phyloP scores from a whole-genome alignment of 2,113 vertebrate species.

The Lepisosteus oculatus region DNA sequence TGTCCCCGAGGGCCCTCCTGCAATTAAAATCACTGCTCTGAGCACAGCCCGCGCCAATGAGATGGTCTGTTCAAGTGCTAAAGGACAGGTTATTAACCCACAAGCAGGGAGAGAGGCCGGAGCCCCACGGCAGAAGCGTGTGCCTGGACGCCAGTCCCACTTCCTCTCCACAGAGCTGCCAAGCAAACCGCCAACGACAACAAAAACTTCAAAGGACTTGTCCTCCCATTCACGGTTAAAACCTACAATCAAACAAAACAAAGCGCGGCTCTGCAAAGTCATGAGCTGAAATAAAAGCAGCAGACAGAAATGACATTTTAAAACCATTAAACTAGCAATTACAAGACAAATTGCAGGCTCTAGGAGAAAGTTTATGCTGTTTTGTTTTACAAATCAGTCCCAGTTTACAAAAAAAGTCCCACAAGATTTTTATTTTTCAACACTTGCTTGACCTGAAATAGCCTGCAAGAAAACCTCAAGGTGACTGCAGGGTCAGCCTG shows the following conservation, averaged over 20 bases:
- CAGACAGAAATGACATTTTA: not conserved
- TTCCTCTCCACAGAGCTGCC: too few relatives aligned
- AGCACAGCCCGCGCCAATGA: too few relatives aligned
- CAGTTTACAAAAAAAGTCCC: too few relatives aligned
- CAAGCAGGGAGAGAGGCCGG: too few relatives aligned
- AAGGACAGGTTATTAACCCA: too few relatives aligned
- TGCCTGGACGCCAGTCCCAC: too few relatives aligned
- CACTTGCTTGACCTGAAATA: not conserved
- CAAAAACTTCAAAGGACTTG: not conserved
- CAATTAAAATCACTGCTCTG: too few relatives aligned
- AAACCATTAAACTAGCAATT: constrained; percentile 3
- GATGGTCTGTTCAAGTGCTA: too few relatives aligned
- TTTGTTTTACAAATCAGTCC: too few relatives aligned
- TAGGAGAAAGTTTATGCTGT: not conserved
- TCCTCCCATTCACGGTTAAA: not conserved
- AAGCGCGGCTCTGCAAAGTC: not conserved
- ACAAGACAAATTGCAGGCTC: not conserved
- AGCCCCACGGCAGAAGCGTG: too few relatives aligned
- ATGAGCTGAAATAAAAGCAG: not conserved
- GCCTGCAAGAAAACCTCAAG: not conserved
- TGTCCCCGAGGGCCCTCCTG: too few relatives aligned
- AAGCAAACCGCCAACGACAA: not conserved
- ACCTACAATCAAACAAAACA: not conserved
- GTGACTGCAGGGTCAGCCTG: not conserved
- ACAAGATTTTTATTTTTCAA: not conserved